phyloP scores from a whole-genome alignment of 1,140 invertebrate genomes.

The Tetragonula clypearis region DNA sequence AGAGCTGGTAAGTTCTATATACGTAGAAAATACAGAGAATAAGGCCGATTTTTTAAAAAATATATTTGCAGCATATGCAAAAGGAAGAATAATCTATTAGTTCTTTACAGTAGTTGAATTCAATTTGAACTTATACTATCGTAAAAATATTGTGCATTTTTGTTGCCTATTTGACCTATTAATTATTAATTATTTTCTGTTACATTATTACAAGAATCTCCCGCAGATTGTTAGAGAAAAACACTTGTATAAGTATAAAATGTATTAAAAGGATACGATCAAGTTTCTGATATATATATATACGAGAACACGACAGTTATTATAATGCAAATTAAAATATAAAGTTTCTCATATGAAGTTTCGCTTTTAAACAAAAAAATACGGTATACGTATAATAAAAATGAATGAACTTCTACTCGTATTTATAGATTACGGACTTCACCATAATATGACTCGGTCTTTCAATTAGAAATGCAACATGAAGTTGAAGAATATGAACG shows the following conservation, averaged over 20 bases:
- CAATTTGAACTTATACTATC: too few species aligned
- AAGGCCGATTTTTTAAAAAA: too few species aligned
- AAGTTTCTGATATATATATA: not conserved
- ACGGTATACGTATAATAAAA: not conserved
- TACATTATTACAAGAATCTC: not conserved
- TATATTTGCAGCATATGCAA: too few species aligned
- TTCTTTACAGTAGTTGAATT: too few species aligned
- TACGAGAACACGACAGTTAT: not conserved
- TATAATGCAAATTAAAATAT: too few species aligned
- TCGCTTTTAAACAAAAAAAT: not conserved
- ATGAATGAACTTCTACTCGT: not conserved
- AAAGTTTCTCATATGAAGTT: not conserved
- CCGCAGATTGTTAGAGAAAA: not conserved
- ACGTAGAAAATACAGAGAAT: too few species aligned
- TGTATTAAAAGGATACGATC: not conserved
- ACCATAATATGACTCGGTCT: not conserved
- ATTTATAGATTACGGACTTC: not conserved
- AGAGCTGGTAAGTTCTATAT: too few species aligned
- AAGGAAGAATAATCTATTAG: too few species aligned
- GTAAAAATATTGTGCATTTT: too few species aligned
- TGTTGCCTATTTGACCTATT: too few species aligned
- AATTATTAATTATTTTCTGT: too few species aligned
- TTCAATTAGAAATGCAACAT: not conserved
- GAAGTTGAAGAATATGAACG: not conserved
- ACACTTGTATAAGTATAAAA: not conserved